Percentiles rank a stretch among this genome's conserved stretches.
These are phyloP conservation scores for Zingel zingel DNA, from an alignment of 2,113 vertebrate genomes.

Conservation along the genomic window DNA sequence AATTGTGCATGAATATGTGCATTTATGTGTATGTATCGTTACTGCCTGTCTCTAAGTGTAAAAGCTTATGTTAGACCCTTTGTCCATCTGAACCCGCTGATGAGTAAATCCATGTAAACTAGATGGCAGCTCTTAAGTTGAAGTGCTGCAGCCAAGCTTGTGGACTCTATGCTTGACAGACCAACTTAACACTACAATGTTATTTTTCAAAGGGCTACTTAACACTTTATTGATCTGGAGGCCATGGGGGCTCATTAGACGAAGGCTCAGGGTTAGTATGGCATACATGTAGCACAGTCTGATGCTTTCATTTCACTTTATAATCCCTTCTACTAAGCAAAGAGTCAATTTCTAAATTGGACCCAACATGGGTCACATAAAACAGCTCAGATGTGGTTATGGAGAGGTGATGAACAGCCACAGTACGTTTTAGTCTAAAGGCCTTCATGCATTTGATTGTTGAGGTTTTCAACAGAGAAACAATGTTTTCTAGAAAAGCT, in stretches of 20 bases:
- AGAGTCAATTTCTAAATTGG: neutral
- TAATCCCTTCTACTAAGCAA: neutral
- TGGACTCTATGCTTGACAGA: slow-evolving; percentile 58
- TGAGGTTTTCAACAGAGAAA: neutral
- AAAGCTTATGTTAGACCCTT: slow-evolving; percentile 29
- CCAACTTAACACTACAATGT: slow-evolving; percentile 62
- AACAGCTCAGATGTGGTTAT: neutral
- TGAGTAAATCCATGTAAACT: slow-evolving; percentile 82
- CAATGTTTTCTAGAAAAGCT: neutral
- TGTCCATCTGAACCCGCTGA: slow-evolving; percentile 56
- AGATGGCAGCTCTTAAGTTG: slow-evolving; percentile 76
- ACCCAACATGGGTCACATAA: neutral
- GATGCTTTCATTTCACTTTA: neutral
- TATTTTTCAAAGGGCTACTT: slow-evolving; percentile 71
- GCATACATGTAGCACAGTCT: neutral
- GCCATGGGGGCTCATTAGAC: slow-evolving; percentile 54
- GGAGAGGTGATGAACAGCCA: neutral
- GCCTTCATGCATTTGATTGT: neutral
- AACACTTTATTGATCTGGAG: slow-evolving; percentile 78
- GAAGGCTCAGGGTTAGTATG: neutral
- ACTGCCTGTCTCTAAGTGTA: neutral
- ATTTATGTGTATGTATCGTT: slow-evolving; percentile 5
- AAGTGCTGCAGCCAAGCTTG: slow-evolving; percentile 71
- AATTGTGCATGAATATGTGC: neutral
- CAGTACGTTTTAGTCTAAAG: neutral